These are phyloP conservation scores for Macrotrachela quadricornifera DNA, from an alignment of 1,140 invertebrate genomes.

Conservation along the genomic window DNA sequence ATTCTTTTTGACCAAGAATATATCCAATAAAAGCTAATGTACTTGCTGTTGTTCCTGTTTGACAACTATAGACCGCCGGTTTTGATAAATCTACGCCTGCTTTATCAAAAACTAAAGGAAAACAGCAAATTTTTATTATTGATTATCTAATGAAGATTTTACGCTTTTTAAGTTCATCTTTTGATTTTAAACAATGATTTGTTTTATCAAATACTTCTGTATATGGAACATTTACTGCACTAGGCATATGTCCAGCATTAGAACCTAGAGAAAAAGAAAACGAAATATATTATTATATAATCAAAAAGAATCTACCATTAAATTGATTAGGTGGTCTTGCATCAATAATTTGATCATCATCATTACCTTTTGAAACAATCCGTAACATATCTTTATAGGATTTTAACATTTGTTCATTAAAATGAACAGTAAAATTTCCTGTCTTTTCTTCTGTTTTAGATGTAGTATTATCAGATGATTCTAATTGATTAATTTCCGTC, in stretches of 20 bases:
- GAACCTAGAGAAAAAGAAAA: neutral
- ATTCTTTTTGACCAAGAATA: neutral
- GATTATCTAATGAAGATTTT: neutral
- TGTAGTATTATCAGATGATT: neutral
- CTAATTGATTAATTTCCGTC: neutral
- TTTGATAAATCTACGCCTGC: neutral
- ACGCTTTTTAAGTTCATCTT: neutral
- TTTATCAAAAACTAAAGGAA: slow-evolving; percentile 4
- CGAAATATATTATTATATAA: too few relatives aligned
- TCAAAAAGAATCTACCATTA: neutral
- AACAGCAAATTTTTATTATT: neutral
- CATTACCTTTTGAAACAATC: neutral
- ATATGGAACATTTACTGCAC: slow-evolving; percentile 3
- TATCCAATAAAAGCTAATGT: slow-evolving; percentile 2
- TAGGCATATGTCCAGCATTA: neutral
- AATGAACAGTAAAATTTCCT: neutral
- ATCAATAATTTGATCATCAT: neutral
- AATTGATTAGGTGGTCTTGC: neutral
- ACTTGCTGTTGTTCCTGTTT: slow-evolving; percentile 8
- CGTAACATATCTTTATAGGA: neutral
- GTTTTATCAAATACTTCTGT: slow-evolving; percentile 3
- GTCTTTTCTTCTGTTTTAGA: too few relatives aligned
- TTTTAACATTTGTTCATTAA: neutral
- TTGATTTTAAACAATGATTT: neutral
- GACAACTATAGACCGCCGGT: neutral